These are phyloP conservation scores for Drosophila subpulchrella DNA, from an alignment of 1,140 invertebrate genomes.

Conservation along the genomic window DNA sequence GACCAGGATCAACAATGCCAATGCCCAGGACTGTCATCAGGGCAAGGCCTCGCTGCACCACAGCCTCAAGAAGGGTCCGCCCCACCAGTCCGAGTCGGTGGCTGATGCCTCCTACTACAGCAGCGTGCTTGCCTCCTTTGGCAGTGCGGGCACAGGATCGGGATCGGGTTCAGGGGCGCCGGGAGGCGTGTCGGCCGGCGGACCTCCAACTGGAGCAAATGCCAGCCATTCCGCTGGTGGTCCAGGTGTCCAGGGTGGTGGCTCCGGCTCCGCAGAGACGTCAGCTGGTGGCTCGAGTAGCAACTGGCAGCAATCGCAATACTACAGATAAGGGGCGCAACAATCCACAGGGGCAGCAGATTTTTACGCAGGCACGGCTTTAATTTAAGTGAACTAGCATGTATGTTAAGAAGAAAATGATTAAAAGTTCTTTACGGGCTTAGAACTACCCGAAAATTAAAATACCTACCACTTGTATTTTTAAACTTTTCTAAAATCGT, in stretches of 20 bases:
- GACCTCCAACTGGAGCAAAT: neutral
- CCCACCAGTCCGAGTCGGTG: conserved; percentile 73
- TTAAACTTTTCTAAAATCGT: neutral
- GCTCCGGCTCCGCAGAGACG: conserved; percentile 31
- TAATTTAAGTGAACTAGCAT: conserved; percentile 35
- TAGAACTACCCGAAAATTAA: neutral
- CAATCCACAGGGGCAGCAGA: conserved; percentile 1
- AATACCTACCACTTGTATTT: neutral
- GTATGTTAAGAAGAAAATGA: conserved; percentile 39
- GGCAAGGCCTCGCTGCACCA: conserved; percentile 78
- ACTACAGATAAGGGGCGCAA: conserved; percentile 52
- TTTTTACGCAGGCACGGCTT: conserved; percentile 41
- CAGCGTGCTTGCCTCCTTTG: conserved; percentile 77
- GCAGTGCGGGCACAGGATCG: conserved; percentile 27
- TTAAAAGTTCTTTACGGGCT: conserved; percentile 16
- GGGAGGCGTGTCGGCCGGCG: neutral
- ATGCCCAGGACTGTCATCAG: conserved; percentile 81
- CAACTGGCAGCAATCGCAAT: conserved; percentile 65
- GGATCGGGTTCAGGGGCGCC: conserved; percentile 16
- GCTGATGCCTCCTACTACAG: conserved; percentile 82
- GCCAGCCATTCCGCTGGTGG: conserved; percentile 12
- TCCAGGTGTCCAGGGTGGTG: conserved; percentile 3
- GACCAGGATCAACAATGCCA: conserved; percentile 78
- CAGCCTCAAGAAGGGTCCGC: conserved; percentile 67
- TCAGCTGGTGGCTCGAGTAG: conserved; percentile 26